Conservation (phyloP, 2,888 invertebrate species). For the Mayetiola destructor region DNA sequence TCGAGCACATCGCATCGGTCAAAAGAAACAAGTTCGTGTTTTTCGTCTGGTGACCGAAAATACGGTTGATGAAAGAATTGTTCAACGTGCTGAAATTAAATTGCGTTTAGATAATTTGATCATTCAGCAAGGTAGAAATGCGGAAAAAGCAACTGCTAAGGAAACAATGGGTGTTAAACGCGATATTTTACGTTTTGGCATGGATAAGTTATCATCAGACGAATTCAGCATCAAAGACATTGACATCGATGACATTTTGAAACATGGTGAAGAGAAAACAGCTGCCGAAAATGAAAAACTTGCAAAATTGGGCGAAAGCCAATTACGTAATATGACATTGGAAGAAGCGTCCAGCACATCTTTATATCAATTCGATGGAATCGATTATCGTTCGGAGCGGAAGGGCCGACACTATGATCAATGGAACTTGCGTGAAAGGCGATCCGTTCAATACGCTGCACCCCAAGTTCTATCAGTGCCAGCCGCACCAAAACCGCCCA, state of each 20-base stretch:
- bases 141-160: conserved; percentile 64
- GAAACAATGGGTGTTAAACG: conserved; percentile 91
- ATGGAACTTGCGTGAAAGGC: conserved; percentile 56
- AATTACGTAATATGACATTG: conserved; percentile 73
- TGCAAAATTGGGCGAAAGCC: conserved; percentile 73
- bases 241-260: conserved; percentile 79
- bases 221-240: conserved; percentile 79
- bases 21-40: conserved; percentile 79
- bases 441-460: neutral
- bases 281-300: conserved; percentile 74
- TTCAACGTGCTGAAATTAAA: conserved; percentile 88
- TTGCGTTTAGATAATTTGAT: conserved; percentile 80
- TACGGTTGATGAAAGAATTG: conserved; percentile 91
- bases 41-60: conserved; percentile 87
- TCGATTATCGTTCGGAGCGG: conserved; percentile 92
- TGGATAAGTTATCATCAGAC: conserved; percentile 86
- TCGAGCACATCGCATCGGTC: conserved; percentile 89
- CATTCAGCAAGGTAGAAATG: conserved; percentile 65
- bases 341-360: conserved; percentile 53
- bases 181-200: conserved; percentile 89
- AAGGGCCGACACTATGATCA: conserved; percentile 89
- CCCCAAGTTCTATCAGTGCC: conserved; percentile 61
- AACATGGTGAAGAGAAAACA: conserved; percentile 72
- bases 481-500: conserved; percentile 79
- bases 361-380: conserved; percentile 89